A percentile compares a stretch with the other conserved stretches of the same genome.
These are phyloP conservation scores for Pterostichus niger DNA, from an alignment of 2,888 invertebrate species.

Conservation along the genomic window DNA sequence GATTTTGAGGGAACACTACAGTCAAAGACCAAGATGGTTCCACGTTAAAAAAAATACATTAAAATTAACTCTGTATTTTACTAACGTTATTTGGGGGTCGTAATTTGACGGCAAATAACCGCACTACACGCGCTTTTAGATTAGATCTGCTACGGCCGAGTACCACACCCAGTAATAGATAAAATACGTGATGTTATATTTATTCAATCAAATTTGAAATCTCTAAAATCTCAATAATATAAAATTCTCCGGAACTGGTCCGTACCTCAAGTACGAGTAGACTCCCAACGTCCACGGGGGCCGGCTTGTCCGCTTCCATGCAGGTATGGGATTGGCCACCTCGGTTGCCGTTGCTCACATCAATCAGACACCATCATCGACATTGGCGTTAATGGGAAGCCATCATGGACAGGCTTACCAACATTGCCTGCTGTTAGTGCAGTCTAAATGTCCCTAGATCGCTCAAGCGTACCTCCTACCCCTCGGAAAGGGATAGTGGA, in stretches of 20 bases:
- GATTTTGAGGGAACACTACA: no score
- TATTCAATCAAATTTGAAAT: no score
- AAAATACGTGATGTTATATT: no score
- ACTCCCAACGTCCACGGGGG: constrained; percentile 9
- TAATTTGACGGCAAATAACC: no score
- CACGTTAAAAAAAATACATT: no score
- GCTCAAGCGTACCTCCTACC: not conserved
- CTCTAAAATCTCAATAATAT: not conserved
- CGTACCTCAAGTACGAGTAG: not conserved
- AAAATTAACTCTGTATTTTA: no score
- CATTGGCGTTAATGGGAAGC: constrained; percentile 57
- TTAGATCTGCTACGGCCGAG: no score
- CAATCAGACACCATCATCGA: constrained; percentile 59
- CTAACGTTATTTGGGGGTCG: no score
- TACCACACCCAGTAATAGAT: no score
- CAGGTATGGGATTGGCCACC: constrained; percentile 45
- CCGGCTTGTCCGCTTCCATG: not conserved
- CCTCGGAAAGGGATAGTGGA: not conserved
- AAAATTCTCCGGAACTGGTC: not conserved
- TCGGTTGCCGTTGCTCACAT: constrained; percentile 34
- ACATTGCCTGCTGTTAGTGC: constrained; percentile 6
- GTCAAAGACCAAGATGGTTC: no score
- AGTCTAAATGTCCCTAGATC: constrained; percentile 54
- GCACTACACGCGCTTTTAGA: no score
- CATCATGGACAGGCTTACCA: constrained; percentile 62